Conservation (phyloP, 2,888 invertebrate species). For the Ormyrus labotus region DNA sequence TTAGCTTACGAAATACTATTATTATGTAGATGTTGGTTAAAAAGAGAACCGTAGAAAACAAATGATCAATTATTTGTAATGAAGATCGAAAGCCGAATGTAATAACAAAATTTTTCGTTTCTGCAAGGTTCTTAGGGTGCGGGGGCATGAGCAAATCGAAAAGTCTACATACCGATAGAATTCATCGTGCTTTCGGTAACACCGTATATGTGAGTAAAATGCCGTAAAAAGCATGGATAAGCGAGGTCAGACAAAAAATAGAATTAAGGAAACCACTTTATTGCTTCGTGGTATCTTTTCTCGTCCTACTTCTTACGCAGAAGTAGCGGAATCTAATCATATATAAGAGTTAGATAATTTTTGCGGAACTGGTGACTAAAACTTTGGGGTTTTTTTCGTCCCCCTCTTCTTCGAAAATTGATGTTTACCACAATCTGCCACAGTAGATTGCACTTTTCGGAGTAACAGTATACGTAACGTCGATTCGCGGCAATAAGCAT, state of each 20-base stretch:
- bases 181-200: slow-evolving; percentile 36
- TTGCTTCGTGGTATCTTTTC: neutral
- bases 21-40: too few relatives aligned
- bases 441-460: neutral
- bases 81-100: too few relatives aligned
- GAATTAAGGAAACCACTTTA: neutral
- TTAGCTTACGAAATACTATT: too few relatives aligned
- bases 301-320: neutral
- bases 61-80: too few relatives aligned
- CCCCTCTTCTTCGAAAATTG: slow-evolving; percentile 10
- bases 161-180: slow-evolving; percentile 31
- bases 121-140: slow-evolving; percentile 5
- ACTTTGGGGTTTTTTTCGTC: slow-evolving; percentile 11
- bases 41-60: too few relatives aligned
- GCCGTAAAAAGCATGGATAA: neutral
- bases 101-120: too few relatives aligned
- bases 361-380: slow-evolving; percentile 11
- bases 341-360: neutral
- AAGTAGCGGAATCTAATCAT: slow-evolving; percentile 31
- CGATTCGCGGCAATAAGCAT: too few relatives aligned
- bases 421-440: neutral
- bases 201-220: neutral
- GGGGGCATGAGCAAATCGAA: slow-evolving; percentile 20
- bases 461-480: too few relatives aligned
- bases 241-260: neutral